Conservation (phyloP, 23 tunicate species). For the Trididemnum nubilum region DNA sequence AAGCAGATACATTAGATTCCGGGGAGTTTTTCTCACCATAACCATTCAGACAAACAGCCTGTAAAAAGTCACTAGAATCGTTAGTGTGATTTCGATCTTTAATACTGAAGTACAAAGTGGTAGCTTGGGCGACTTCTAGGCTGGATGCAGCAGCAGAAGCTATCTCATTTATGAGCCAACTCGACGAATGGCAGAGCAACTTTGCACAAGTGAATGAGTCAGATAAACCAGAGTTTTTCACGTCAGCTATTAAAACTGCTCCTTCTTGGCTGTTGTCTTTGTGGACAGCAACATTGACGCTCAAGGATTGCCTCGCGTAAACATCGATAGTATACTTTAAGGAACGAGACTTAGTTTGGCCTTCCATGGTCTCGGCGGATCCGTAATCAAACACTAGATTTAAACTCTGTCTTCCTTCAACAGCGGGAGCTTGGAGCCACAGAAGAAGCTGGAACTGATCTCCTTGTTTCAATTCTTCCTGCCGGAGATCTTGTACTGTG, state of each 20-base stretch:
- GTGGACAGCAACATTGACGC: not conserved
- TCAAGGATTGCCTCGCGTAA: slow-evolving; percentile 13
- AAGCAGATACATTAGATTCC: not conserved
- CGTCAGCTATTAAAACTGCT: slow-evolving; percentile 11
- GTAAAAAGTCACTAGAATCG: not conserved
- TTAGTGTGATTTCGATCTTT: not conserved
- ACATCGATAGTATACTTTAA: slow-evolving; percentile 27
- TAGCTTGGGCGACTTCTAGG: slow-evolving; percentile 14
- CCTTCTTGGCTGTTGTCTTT: slow-evolving; percentile 36
- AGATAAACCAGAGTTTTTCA: slow-evolving; percentile 1
- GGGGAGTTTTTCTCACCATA: not conserved
- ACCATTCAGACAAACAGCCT: not conserved
- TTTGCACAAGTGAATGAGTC: not conserved
- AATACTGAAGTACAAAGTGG: slow-evolving; percentile 24
- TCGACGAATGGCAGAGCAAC: not conserved
- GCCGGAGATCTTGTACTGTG: slow-evolving; percentile 29
- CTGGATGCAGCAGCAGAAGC: not conserved
- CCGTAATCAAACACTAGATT: slow-evolving; percentile 51
- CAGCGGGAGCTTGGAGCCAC: slow-evolving; percentile 37
- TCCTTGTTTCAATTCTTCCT: slow-evolving; percentile 6
- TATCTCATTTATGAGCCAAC: slow-evolving; percentile 16
- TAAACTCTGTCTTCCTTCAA: slow-evolving; percentile 1
- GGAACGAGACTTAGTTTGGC: slow-evolving; percentile 5
- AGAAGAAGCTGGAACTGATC: slow-evolving; percentile 24
- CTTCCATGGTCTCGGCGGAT: not conserved